Evolutionary conservation across 2,113 vertebrate genomes (phyloP).

Genomic region (Oryzias woworae): DNA sequence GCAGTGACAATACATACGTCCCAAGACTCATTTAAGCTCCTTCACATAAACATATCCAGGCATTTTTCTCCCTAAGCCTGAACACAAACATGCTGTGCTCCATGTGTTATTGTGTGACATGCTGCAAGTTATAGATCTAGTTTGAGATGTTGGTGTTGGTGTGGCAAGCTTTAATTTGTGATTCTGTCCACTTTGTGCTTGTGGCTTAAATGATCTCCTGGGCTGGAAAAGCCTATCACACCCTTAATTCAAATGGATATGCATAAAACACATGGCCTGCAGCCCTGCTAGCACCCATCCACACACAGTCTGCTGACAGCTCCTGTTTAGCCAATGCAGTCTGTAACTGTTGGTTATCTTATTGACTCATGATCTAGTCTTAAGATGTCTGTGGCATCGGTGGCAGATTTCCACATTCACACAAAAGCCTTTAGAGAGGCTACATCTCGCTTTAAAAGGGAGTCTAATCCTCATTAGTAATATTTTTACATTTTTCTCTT

Average conservation of each 20-base stretch:
- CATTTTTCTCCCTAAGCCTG: constrained; percentile 11
- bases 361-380: too few species aligned
- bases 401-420: too few species aligned
- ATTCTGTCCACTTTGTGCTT: constrained; percentile 1
- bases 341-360: constrained; percentile 7
- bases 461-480: too few species aligned
- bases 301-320: constrained; percentile 21
- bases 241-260: constrained; percentile 24
- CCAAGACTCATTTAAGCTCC: constrained; percentile 13
- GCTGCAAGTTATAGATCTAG: constrained; percentile 47
- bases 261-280: constrained; percentile 34
- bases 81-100: constrained; percentile 10
- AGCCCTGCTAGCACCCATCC: constrained; percentile 1
- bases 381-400: too few species aligned
- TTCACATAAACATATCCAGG: constrained; percentile 21
- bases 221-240: constrained; percentile 27
- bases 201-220: constrained; percentile 33
- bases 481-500: too few species aligned
- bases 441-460: too few species aligned
- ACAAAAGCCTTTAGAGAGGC: too few species aligned
- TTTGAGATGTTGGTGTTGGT: constrained; percentile 32
- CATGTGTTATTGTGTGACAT: constrained; percentile 31
- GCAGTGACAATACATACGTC: neutral
- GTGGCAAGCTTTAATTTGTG: constrained; percentile 32
- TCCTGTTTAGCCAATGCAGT: constrained; percentile 71